Conservation (phyloP, 2,797 vertebrate species). For the Semaprochilodus insignis region DNA sequence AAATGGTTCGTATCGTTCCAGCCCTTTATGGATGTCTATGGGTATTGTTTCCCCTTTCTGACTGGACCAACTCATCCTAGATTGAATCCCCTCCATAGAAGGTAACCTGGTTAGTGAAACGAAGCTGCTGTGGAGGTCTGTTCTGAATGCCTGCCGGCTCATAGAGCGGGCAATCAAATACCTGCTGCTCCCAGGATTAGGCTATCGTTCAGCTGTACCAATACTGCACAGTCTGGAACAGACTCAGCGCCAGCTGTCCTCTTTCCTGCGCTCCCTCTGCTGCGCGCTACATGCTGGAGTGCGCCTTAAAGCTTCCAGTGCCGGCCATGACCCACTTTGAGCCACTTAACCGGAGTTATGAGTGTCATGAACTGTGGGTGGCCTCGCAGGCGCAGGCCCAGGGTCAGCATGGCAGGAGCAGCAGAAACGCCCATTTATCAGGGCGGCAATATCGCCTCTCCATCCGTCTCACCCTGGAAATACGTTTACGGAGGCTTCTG, state of each 20-base stretch:
- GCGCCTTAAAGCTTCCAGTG: slow-evolving; percentile 14
- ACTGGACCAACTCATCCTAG: background rate
- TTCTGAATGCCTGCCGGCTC: background rate
- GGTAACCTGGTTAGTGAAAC: background rate
- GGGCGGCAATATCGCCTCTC: background rate
- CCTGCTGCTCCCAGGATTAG: slow-evolving; percentile 6
- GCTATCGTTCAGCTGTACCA: background rate
- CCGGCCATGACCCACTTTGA: slow-evolving; percentile 9
- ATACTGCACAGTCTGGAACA: background rate
- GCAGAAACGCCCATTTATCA: slow-evolving; percentile 38
- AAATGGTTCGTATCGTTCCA: too few species aligned
- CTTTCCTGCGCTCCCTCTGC: background rate
- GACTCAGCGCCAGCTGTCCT: slow-evolving; percentile 1
- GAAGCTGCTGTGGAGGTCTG: background rate
- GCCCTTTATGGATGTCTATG: background rate
- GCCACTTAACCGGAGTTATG: slow-evolving; percentile 46
- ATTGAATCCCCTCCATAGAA: background rate
- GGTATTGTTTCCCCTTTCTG: background rate
- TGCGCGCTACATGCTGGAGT: background rate
- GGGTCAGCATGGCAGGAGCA: slow-evolving; percentile 22
- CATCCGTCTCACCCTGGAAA: slow-evolving; percentile 31
- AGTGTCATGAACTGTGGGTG: slow-evolving; percentile 37
- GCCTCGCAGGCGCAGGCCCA: slow-evolving; percentile 15
- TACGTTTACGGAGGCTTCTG: slow-evolving; percentile 14
- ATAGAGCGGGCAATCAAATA: background rate